Conservation (phyloP, 2,797 vertebrate genomes). For the Ptychobarbus kaznakovi region DNA sequence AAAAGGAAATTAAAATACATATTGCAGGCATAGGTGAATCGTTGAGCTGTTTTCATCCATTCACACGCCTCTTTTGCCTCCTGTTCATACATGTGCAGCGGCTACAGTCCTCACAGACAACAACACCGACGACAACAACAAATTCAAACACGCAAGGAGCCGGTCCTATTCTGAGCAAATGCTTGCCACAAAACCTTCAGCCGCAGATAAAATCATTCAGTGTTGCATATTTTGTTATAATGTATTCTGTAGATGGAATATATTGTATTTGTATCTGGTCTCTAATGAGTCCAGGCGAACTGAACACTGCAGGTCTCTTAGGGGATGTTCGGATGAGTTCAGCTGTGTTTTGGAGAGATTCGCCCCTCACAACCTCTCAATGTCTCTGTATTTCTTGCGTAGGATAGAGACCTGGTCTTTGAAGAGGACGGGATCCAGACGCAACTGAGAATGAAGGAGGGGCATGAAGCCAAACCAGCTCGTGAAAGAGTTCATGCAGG, state of each 20-base stretch:
- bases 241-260: conserved; percentile 53
- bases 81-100: neutral
- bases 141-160: conserved; percentile 41
- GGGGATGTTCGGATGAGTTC: neutral
- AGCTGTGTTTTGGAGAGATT: neutral
- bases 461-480: conserved; percentile 85
- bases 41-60: conserved; percentile 12
- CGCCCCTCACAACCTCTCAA: conserved; percentile 72
- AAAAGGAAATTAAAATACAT: conserved; percentile 54
- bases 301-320: neutral
- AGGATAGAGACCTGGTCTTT: conserved; percentile 85
- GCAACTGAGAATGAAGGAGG: conserved; percentile 82
- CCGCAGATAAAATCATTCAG: conserved; percentile 43
- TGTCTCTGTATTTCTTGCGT: conserved; percentile 85
- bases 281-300: conserved; percentile 21
- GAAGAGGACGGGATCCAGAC: conserved; percentile 83
- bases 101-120: neutral
- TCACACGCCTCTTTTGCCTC: neutral
- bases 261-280: conserved; percentile 24
- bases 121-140: conserved; percentile 29
- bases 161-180: conserved; percentile 17
- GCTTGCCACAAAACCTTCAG: neutral
- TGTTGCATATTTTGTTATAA: conserved; percentile 67
- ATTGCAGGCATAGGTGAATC: conserved; percentile 56
- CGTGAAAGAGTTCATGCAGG: conserved; percentile 81